Evolutionary conservation across 2,888 invertebrate genomes (phyloP), one percentile per base, ranked within the genome.

Genomic region (Quadriops clusia): DNA sequence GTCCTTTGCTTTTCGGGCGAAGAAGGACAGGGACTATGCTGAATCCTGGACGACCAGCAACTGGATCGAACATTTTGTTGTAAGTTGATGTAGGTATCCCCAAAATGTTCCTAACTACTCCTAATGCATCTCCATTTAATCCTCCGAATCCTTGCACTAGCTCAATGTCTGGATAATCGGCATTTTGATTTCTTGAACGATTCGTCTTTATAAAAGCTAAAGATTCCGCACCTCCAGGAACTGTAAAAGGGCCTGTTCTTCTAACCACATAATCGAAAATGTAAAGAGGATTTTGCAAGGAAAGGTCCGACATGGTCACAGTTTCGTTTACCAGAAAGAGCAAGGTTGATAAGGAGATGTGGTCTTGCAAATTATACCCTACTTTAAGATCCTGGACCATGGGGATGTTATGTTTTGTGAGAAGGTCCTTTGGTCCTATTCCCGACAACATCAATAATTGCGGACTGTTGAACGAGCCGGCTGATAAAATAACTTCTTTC

Each of bases 361-460:
- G 86, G 54, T 86, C 86, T 55, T 84, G 85, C 1, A 86, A 66
- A 57, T 87, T 86, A 47, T 73, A 71, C 5, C 87, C 87, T 0
- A 87, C 86, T 2, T 74, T 76, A 2, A 82, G 64, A 51, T 86
- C 70, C 38, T 72, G 65, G 17, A 82, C 49, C 2, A 77, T 67
- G 0, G 66, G 54, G 29, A 87, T 79, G 3, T 67, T 66, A 5
- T 73, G 48, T 17, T 69, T 59, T 11, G 57, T 46, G 4, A 84
- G 58, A 47, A 81, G 73, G 1, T 70, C 61, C 16, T 53, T 58
- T 0, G 83, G 82, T 0, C 84, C 84, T 15, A 89, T 63, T 7
- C 90, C 90, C 0, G 87, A 87, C 8, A 89, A 55, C 83, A 89
- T 80, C 24, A 91, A 57, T 3, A 91, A 56, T 51, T 90, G 89